These are phyloP conservation scores for Automeris io DNA, from an alignment of 2,888 invertebrate species.

Conservation along the genomic window DNA sequence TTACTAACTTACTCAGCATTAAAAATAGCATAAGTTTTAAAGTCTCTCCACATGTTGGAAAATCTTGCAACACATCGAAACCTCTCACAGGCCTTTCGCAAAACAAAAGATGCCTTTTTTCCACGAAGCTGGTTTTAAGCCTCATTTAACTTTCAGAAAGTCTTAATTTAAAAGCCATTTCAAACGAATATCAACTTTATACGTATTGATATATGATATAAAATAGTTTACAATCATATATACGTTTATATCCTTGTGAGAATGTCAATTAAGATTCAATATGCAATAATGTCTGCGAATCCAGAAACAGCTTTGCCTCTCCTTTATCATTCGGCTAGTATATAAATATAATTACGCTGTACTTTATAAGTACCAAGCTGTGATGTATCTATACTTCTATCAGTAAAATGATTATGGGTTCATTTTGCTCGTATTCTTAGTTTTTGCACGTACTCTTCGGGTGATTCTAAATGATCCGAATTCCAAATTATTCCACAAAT, in stretches of 20 bases:
- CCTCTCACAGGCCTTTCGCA: conserved; percentile 16
- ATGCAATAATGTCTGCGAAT: conserved; percentile 1
- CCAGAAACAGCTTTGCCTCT: neutral
- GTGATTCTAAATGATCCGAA: too few species aligned
- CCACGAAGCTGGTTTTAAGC: conserved; percentile 23
- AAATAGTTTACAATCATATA: neutral
- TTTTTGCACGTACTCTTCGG: too few species aligned
- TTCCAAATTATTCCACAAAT: too few species aligned
- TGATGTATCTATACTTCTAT: too few species aligned
- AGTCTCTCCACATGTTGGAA: conserved; percentile 4
- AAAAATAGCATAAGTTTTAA: conserved; percentile 19
- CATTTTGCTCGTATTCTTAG: too few species aligned
- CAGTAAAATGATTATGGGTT: too few species aligned
- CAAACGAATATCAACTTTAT: neutral
- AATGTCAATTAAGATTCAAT: neutral
- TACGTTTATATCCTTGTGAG: neutral
- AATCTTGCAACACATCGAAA: conserved; percentile 9
- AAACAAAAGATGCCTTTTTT: conserved; percentile 17
- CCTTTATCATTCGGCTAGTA: neutral
- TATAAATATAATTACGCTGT: too few species aligned
- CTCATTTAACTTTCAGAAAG: neutral
- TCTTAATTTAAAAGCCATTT: neutral
- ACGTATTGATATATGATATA: neutral
- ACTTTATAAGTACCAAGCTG: too few species aligned
- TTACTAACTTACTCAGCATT: too few species aligned